Conservation (phyloP, 2,888 invertebrate genomes). For the Cataglyphis albicans region DNA sequence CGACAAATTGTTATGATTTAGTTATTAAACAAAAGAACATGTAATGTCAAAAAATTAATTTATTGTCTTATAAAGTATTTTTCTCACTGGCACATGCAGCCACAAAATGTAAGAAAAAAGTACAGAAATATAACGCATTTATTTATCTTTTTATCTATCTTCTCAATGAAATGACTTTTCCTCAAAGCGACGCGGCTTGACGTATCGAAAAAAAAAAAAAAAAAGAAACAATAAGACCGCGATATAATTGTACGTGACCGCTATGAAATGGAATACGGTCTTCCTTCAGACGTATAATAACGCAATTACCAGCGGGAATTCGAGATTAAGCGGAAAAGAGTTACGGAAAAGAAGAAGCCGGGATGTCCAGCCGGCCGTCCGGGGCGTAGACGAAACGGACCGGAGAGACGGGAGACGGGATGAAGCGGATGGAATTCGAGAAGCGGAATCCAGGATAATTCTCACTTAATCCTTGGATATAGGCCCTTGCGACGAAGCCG, state of each 20-base stretch:
- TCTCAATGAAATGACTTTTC: conserved; percentile 11
- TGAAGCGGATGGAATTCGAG: conserved; percentile 73
- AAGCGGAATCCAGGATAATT: conserved; percentile 72
- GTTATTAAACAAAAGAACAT: not conserved
- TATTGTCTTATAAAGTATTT: not conserved
- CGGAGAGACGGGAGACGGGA: conserved; percentile 69
- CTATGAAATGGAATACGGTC: conserved; percentile 24
- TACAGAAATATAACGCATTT: not conserved
- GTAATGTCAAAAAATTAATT: not conserved
- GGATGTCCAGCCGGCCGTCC: conserved; percentile 36
- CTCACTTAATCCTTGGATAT: conserved; percentile 73
- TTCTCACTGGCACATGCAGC: not conserved
- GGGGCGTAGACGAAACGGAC: conserved; percentile 46
- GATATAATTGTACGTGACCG: conserved; percentile 50
- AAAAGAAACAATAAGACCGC: conserved; percentile 25
- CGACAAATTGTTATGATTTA: not conserved
- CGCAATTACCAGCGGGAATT: conserved; percentile 66
- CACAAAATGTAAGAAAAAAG: not conserved
- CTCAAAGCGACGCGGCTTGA: too few species aligned
- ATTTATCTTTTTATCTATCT: not conserved
- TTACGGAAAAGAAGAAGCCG: conserved; percentile 65
- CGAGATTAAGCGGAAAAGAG: conserved; percentile 64
- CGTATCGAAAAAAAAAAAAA: not conserved
- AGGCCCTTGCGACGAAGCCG: conserved; percentile 63
- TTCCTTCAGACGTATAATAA: conserved; percentile 42